Conservation (phyloP, 2,113 vertebrate genomes). For the Charina bottae region DNA sequence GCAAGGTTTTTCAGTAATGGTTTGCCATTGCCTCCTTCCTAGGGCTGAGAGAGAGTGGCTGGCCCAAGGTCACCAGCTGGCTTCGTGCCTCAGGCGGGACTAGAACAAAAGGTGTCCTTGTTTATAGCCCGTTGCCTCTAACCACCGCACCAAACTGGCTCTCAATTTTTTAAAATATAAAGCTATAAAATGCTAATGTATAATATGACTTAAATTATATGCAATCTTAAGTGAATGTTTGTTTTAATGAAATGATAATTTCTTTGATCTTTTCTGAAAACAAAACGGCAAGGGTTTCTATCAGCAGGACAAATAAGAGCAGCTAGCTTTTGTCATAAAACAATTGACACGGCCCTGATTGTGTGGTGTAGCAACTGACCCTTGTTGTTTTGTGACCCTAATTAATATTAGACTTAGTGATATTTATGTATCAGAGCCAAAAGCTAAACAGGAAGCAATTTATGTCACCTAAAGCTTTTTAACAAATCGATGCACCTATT, state of each 20-base stretch:
- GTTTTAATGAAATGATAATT: slow-evolving; percentile 49
- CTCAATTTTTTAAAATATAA: neutral
- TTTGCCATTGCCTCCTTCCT: neutral
- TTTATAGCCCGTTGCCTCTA: neutral
- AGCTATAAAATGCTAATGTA: neutral
- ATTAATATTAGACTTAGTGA: slow-evolving; percentile 90
- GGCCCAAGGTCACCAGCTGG: neutral
- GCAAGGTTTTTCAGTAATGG: neutral
- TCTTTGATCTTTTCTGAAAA: slow-evolving; percentile 59
- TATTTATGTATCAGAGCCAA: slow-evolving; percentile 94
- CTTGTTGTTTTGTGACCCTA: slow-evolving; percentile 85
- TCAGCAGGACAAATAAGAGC: neutral
- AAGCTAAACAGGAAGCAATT: slow-evolving; percentile 98
- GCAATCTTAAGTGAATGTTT: neutral
- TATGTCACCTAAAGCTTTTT: slow-evolving; percentile 99
- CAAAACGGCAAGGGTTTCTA: slow-evolving; percentile 17
- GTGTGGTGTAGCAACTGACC: slow-evolving; percentile 82
- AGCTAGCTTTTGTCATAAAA: slow-evolving; percentile 62
- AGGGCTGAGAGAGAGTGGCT: neutral
- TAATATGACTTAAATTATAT: neutral
- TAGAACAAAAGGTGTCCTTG: neutral
- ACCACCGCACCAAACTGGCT: neutral
- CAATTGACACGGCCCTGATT: slow-evolving; percentile 72
- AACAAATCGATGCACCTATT: slow-evolving; percentile 99
- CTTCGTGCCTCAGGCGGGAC: neutral